Base-by-base conservation (phyloP, 2,888 invertebrate genomes). In the Euphydryas editha region DNA sequence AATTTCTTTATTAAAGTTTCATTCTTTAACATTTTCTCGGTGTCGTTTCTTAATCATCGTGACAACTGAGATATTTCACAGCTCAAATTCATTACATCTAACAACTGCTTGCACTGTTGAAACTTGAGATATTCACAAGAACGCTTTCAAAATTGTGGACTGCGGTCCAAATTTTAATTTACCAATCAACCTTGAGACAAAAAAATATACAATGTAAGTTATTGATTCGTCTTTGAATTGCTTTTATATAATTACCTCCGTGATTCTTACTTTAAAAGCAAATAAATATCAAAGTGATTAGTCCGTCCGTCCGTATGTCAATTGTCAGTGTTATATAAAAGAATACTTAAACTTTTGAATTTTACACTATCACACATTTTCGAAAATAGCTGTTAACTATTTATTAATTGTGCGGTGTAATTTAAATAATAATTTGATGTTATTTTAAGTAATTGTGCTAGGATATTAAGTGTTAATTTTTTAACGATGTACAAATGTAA, bases 41-140 rank as follows among this genome's bases (percentile, higher is more conserved):
- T 30, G n/a, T 10, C 71, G 77, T 86, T 87, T 84, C 84, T 69
- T 75, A 86, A 89, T 73, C 68, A 73, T 87, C 88, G 86, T 88
- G 88, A 86, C 84, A 80, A 72, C 77, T 69, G 75, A 74, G 75
- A 74, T 75, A 79, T 87, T 89, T 86, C 85, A 78, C 79, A 81
- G 82, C 74, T 75, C 73, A 74, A 80, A 81, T 81, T 76, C 76
- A 82, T 81, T 83, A 80, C 77, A 76, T 77, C 78, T 75, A 73
- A 77, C 76, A 74, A 76, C 76, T 73, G 67, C 58, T 65, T 57
- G 47, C 66, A 62, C 59, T 65, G 66, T 69, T 69, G 69, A 62
- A 72, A 71, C 61, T 13, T 37, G 51, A 60, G 59, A 68, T 67
- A 67, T 67, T 67, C 61, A 67, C 63, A 58, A 67, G 58, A 67